Base-by-base conservation (phyloP, 2,888 invertebrate genomes). In the Creontiades dilutus region DNA sequence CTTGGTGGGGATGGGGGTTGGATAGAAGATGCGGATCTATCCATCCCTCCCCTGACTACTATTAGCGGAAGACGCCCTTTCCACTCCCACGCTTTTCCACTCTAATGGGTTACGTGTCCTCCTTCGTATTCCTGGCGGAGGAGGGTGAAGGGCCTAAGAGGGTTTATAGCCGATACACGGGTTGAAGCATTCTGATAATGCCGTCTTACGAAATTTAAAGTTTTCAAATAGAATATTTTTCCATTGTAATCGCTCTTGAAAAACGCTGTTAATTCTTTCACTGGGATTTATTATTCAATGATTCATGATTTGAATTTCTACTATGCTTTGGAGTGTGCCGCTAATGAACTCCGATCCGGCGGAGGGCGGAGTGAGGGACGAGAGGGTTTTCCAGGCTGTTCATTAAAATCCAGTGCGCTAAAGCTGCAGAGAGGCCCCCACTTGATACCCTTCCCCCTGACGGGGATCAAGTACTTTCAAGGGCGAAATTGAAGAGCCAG, bases 101-200 rank as follows among this genome's bases (percentile, higher is more conserved):
- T 23, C 48, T 47, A 81, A 81, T 81, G 81, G 81, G 81, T 80
- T 80, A 37, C 80, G 80, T 23, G 81, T 47, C 81, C 48, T 81
- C 47, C 19, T 46, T 81, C 81, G 81, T 81, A 47, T 81, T 46
- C 81, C n/a, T 46, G 47, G 48, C 47, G 19, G 16, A 46, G 81
- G 81, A 48, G 47, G 46, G 48, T 47, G 47, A 46, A 81, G 81
- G 47, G 46, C 19, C 81, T n/a, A n/a, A n/a, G n/a, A n/a, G n/a
- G n/a, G n/a, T n/a, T n/a, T n/a, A n/a, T n/a, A n/a, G n/a, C n/a
- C n/a, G n/a, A n/a, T n/a, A n/a, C n/a, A n/a, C n/a, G n/a, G n/a
- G n/a, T n/a, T n/a, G n/a, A n/a, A n/a, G n/a, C n/a, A n/a, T n/a
- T n/a, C n/a, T n/a, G n/a, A n/a, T n/a, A n/a, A n/a, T n/a, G n/a